phyloP scores from a whole-genome alignment of 2,888 invertebrate genomes.

The Sarcophaga carnaria region DNA sequence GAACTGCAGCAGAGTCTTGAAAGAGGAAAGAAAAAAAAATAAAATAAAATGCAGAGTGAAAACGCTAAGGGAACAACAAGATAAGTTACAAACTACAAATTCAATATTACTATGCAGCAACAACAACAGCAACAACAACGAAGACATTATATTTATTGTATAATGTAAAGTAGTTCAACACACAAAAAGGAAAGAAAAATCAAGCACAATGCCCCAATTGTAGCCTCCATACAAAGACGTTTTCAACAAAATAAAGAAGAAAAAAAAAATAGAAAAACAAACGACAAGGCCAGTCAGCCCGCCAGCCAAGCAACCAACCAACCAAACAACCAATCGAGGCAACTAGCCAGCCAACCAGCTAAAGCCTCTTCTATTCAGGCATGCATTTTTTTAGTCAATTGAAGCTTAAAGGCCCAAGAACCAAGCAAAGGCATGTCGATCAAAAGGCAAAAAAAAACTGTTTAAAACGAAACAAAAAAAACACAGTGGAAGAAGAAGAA shows the following conservation, averaged over 20 bases:
- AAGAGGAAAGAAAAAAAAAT: background rate
- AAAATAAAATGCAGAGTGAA: background rate
- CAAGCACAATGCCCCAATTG: constrained; percentile 33
- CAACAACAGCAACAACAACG: constrained; percentile 27
- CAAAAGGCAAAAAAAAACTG: constrained; percentile 32
- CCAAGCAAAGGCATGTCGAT: constrained; percentile 1
- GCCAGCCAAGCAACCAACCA: background rate
- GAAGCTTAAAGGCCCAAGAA: background rate
- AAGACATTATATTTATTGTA: background rate
- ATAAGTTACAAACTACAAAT: constrained; percentile 64
- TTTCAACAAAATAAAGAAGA: background rate
- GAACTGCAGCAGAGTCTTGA: constrained; percentile 39
- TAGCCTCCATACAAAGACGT: background rate
- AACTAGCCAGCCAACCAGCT: background rate
- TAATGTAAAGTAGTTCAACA: constrained; percentile 52
- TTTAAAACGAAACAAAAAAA: constrained; percentile 29
- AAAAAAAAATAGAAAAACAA: constrained; percentile 10
- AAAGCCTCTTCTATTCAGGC: background rate
- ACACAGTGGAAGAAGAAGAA: background rate
- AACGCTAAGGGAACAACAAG: constrained; percentile 17
- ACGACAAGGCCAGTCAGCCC: constrained; percentile 22
- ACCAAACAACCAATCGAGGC: background rate
- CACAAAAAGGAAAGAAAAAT: background rate
- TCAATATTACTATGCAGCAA: constrained; percentile 60
- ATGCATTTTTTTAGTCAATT: background rate